A percentile compares a stretch with the other conserved stretches of the same genome.
phyloP scores from a whole-genome alignment of 2,888 invertebrate species.

The Teleogryllus oceanicus region DNA sequence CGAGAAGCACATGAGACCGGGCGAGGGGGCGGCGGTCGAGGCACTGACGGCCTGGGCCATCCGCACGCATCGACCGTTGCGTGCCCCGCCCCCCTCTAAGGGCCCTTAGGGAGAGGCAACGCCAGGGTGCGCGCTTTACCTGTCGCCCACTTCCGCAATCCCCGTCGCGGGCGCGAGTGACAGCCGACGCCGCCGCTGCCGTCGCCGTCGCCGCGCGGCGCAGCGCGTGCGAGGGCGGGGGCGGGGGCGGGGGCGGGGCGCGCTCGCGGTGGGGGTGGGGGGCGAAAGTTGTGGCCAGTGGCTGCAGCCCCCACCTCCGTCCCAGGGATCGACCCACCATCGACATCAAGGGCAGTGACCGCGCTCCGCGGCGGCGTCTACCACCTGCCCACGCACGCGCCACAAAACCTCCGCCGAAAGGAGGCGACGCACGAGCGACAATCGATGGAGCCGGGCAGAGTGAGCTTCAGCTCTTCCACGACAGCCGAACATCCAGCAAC shows the following conservation, averaged over 20 bases:
- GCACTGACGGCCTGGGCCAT: too few relatives aligned
- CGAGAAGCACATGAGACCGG: background rate
- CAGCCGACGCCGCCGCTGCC: background rate
- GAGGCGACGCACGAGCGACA: background rate
- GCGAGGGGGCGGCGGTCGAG: background rate
- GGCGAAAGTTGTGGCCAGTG: background rate
- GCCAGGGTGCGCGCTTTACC: background rate
- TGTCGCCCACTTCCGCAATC: background rate
- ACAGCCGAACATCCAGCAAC: too few relatives aligned
- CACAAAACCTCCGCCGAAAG: background rate
- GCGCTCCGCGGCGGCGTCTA: background rate
- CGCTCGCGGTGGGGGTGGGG: background rate
- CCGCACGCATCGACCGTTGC: background rate
- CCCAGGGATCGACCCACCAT: background rate
- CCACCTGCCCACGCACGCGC: background rate
- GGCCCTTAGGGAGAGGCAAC: background rate
- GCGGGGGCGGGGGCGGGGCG: background rate
- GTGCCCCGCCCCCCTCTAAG: background rate
- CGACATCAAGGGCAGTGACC: conserved; percentile 18
- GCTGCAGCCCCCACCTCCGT: background rate
- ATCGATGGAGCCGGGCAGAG: too few relatives aligned
- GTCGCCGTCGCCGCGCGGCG: background rate
- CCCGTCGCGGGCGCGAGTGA: background rate
- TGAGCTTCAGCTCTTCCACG: too few relatives aligned
- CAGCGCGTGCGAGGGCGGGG: background rate